Base-by-base conservation (phyloP, 2,888 invertebrate genomes). In the Dendrolimus houi region DNA sequence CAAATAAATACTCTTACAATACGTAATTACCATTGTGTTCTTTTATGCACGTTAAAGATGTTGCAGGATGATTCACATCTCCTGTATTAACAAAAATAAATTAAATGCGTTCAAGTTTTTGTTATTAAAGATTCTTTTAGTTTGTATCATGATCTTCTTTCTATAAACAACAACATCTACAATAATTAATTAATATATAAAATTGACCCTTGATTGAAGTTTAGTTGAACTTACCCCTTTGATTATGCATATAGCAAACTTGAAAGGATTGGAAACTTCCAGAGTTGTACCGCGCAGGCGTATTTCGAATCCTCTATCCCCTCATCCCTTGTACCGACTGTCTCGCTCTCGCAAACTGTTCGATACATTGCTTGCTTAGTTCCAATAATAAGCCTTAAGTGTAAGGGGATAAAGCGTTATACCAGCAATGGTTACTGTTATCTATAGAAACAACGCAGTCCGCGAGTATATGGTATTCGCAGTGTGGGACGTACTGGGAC, bases 11-110 rank as follows among this genome's bases (percentile, higher is more conserved):
- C 69, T 71, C 63, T 69, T 68, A 66, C 67, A 67, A 66, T 59
- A 66, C 63, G 62, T 71, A 72, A 72, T 69, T 74, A 70, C 67
- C 72, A 77, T 80, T 79, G 75, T 75, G 65, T 68, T 76, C 74
- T 75, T 63, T 63, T 57, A 63, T 59, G 63, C 63, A 65, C 69
- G 66, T 66, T 57, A 64, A 64, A 63, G 61, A 72, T 68, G 62
- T 56, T 59, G 62, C 60, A 57, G 54, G 60, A 58, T 75, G 74
- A 76, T 65, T 78, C 75, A 74, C 70, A 66, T 63, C 59, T 65
- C 63, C 63, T 47, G 47, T 47, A 9, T 47, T 47, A 12, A 9
- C 47, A 47, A 47, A 47, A 47, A 12, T 12, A 47, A 29, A 29
- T 29, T 29, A 29, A 29, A 29, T 29, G 29, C 29, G 29, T 6